These are phyloP conservation scores for Bombus huntii DNA, from an alignment of 1,140 invertebrate species.

Conservation along the genomic window DNA sequence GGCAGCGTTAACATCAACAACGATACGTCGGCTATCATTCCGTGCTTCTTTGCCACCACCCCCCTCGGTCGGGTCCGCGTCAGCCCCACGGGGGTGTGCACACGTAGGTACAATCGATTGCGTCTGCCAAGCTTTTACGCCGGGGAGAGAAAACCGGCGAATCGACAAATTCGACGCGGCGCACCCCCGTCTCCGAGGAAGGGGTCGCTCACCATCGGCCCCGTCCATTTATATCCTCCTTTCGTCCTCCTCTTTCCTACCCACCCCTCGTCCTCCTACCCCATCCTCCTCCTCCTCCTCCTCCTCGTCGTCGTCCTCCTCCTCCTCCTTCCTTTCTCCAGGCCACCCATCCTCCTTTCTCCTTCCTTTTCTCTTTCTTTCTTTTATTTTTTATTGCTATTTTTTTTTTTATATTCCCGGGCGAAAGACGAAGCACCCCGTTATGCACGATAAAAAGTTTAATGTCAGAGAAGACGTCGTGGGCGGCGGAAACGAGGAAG, in stretches of 20 bases:
- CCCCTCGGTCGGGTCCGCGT: not conserved
- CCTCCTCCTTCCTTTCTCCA: not conserved
- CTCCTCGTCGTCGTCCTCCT: not conserved
- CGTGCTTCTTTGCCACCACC: conserved; percentile 38
- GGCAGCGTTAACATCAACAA: conserved; percentile 44
- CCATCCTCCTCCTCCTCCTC: not conserved
- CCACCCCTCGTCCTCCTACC: not conserved
- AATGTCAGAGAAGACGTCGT: conserved; percentile 73
- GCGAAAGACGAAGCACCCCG: conserved; percentile 68
- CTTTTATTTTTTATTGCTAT: not conserved
- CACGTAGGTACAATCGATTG: conserved; percentile 53
- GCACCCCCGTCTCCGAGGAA: conserved; percentile 60
- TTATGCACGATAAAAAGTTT: conserved; percentile 79
- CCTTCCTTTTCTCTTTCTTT: not conserved
- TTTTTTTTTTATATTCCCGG: conserved; percentile 52
- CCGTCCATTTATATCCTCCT: conserved; percentile 65
- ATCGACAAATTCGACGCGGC: conserved; percentile 67
- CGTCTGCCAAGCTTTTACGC: conserved; percentile 58
- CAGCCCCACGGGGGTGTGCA: conserved; percentile 31
- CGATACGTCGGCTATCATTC: conserved; percentile 48
- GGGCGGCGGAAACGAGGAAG: conserved; percentile 2
- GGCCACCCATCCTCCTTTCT: no score
- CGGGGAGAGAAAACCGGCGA: conserved; percentile 46
- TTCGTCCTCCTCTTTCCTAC: conserved; percentile 34
- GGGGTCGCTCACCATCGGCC: conserved; percentile 61